Evolutionary conservation across 2,113 vertebrate genomes (phyloP).

Genomic region (Eubucco bourcierii): DNA sequence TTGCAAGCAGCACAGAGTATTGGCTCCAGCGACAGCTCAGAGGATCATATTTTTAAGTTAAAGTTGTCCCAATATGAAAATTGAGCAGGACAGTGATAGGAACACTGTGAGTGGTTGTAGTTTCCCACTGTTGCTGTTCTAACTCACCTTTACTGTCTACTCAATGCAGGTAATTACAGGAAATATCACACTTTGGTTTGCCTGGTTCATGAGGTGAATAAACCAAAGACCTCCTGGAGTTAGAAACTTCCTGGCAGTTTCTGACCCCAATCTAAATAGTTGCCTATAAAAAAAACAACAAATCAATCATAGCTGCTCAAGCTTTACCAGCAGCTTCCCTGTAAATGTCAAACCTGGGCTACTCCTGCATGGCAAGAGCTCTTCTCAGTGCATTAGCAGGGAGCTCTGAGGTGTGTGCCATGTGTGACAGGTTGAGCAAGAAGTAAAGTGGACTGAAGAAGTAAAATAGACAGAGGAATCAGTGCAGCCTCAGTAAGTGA

Average conservation of each 20-base stretch:
- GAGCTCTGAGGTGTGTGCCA: neutral
- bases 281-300: neutral
- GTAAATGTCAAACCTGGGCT: neutral
- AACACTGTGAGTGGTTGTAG: neutral
- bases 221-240: neutral
- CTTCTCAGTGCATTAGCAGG: neutral
- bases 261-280: neutral
- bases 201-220: neutral
- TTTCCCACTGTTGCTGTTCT: neutral
- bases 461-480: no score
- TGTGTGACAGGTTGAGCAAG: neutral
- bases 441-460: neutral
- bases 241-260: neutral
- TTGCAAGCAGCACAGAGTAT: neutral
- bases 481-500: no score
- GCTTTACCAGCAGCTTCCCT: neutral
- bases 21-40: neutral
- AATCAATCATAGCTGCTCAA: neutral
- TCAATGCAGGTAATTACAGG: neutral
- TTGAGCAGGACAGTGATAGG: neutral
- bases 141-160: neutral
- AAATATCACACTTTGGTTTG: neutral
- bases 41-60: neutral
- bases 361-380: neutral
- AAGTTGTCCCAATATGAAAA: neutral